Evolutionary conservation across 1,140 invertebrate species (phyloP), one percentile per base, ranked within the genome.

Genomic region (Psix sp.): DNA sequence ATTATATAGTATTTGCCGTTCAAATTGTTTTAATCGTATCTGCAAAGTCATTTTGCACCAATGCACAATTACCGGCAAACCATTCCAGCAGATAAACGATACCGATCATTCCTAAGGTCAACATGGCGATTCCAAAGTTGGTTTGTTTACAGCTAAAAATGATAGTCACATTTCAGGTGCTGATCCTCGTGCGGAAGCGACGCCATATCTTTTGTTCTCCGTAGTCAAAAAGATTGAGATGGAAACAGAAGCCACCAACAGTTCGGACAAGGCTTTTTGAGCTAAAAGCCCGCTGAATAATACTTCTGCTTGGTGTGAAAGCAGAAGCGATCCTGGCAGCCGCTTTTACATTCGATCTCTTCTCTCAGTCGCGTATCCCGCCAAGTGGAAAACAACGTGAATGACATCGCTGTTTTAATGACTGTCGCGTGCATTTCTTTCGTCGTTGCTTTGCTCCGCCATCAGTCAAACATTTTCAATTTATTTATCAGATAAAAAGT

Each of bases 401-500:
- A 59, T 59, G 54, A 59, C 54, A 21, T 46, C 18, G 14, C 33
- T 31, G 31, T 49, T 62, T 62, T 49, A 49, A 62, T 49, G 36
- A 62, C 38, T 33, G 42, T 40, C 24, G 14, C 17, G 13, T 13
- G 40, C 38, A 17, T 17, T 35, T 31, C 7, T 24, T 24, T 24
- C 7, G 21, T 4, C 3, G 21, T 24, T n/a, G n/a, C n/a, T n/a
- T n/a, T n/a, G n/a, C n/a, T 24, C 21, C 7, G 21, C 26, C 51
- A 24, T 56, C 51, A 56, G 42, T 56, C 38, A 43, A 39, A 31
- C 36, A 29, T 46, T 63, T 63, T 63, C 40, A 63, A 63, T 63
- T 63, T 52, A 52, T 52, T 52, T 49, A 38, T 45, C 40, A 10
- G 33, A 20, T 39, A 26, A 29, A 14, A 43, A 43, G 17, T n/a